Conservation (phyloP, 2,113 vertebrate genomes). For the Glaucidium brasilianum region DNA sequence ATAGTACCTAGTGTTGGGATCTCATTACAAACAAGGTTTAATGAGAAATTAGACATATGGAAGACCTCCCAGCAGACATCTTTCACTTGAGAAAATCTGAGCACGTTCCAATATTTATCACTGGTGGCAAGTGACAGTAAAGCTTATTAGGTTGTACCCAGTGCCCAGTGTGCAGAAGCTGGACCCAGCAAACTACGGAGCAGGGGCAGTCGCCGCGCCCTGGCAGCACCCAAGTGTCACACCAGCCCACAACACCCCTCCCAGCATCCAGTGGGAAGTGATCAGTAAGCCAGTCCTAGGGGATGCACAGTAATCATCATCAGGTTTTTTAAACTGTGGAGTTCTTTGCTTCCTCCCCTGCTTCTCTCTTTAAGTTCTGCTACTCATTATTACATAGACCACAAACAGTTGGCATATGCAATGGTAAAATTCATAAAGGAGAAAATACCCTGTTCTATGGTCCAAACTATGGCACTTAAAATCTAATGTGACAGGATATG, state of each 20-base stretch:
- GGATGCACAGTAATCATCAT: accelerated
- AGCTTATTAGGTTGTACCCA: accelerated
- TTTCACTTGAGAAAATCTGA: background rate
- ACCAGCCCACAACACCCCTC: background rate
- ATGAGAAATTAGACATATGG: background rate
- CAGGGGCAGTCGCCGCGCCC: background rate
- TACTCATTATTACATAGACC: background rate
- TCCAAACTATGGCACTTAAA: slow-evolving; percentile 34
- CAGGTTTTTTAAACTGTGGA: background rate
- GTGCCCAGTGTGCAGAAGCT: accelerated
- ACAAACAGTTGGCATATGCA: background rate
- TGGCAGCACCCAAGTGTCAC: accelerated
- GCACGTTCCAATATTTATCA: accelerated
- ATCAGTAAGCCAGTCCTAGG: background rate
- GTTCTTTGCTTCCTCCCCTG: background rate
- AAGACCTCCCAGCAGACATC: background rate
- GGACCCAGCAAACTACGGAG: accelerated
- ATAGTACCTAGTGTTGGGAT: background rate
- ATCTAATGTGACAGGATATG: slow-evolving; percentile 5
- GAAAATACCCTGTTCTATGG: background rate
- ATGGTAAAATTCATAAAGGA: background rate
- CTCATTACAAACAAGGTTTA: background rate
- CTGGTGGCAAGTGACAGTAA: background rate
- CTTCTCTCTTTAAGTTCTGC: background rate
- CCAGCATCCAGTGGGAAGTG: accelerated